Conservation (phyloP, 2,113 vertebrate species). For the Hucho hucho region DNA sequence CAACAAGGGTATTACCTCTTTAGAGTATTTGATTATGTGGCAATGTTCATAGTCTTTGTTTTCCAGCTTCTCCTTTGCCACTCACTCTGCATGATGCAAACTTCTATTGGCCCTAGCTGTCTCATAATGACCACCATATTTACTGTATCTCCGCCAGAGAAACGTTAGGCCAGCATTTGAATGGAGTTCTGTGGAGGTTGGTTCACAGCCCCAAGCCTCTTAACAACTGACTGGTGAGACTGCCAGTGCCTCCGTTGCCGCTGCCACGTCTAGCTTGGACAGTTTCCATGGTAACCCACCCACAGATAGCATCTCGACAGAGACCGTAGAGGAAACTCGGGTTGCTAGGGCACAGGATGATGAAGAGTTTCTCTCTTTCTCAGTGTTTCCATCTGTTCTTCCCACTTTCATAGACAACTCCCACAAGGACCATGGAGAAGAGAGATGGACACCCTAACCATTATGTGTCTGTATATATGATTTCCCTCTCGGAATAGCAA, state of each 20-base stretch:
- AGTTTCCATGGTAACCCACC: conserved; percentile 80
- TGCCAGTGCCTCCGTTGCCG: conserved; percentile 51
- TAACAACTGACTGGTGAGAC: conserved; percentile 50
- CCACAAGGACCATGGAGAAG: conserved; percentile 31
- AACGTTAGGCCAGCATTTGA: conserved; percentile 8
- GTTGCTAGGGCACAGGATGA: conserved; percentile 72
- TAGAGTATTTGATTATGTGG: conserved; percentile 32
- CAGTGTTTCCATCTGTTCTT: conserved; percentile 18
- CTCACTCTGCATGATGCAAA: neutral
- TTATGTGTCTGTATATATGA: too few relatives aligned
- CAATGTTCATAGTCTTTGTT: conserved; percentile 19
- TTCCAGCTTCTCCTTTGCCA: neutral
- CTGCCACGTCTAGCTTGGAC: conserved; percentile 71
- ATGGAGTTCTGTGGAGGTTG: conserved; percentile 18
- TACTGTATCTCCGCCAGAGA: neutral
- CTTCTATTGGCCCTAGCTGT: too few relatives aligned
- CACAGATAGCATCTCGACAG: conserved; percentile 68
- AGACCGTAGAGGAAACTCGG: conserved; percentile 61
- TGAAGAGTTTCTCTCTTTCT: conserved; percentile 49
- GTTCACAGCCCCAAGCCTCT: conserved; percentile 51
- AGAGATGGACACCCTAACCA: neutral
- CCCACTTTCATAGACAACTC: conserved; percentile 25
- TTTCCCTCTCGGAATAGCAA: too few relatives aligned
- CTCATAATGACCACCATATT: conserved; percentile 7
- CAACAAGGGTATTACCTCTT: conserved; percentile 7